Evolutionary conservation across 2,113 vertebrate species (phyloP).

Genomic region (Poeciliopsis prolifica): DNA sequence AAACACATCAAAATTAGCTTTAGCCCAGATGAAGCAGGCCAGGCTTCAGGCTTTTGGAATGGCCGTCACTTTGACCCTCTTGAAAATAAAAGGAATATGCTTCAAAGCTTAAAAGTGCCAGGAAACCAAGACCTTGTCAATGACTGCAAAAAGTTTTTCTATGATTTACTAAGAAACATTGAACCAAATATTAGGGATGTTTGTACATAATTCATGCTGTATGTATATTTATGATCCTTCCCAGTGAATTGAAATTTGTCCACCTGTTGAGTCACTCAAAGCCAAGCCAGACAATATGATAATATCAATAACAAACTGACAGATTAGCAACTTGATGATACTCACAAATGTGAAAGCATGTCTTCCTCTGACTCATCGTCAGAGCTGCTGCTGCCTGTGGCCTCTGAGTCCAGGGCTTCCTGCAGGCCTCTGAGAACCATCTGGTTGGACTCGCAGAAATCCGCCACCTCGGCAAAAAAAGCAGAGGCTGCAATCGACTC

Average conservation of each 20-base stretch:
- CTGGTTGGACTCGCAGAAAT: constrained; percentile 78
- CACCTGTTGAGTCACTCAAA: not conserved
- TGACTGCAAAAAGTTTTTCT: not conserved
- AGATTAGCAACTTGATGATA: constrained; percentile 40
- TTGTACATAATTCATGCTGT: not conserved
- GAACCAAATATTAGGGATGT: not conserved
- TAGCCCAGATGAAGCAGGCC: not conserved
- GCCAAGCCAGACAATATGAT: not conserved
- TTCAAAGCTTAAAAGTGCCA: not conserved
- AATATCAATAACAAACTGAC: not conserved
- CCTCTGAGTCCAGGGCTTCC: constrained; percentile 90
- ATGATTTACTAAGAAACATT: not conserved
- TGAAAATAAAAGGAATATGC: not conserved
- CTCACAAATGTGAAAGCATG: constrained; percentile 83
- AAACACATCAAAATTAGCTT: not conserved
- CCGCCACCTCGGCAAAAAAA: constrained; percentile 76
- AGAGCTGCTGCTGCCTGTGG: constrained; percentile 92
- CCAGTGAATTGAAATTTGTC: not conserved
- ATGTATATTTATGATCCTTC: not conserved
- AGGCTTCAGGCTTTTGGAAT: not conserved
- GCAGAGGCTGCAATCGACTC: constrained; percentile 47
- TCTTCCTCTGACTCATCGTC: constrained; percentile 83
- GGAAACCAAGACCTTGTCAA: not conserved
- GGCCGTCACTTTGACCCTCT: not conserved
- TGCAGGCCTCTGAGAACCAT: constrained; percentile 82